Base-by-base conservation (phyloP, 2,888 invertebrate genomes). In the Cremastinae sp. region DNA sequence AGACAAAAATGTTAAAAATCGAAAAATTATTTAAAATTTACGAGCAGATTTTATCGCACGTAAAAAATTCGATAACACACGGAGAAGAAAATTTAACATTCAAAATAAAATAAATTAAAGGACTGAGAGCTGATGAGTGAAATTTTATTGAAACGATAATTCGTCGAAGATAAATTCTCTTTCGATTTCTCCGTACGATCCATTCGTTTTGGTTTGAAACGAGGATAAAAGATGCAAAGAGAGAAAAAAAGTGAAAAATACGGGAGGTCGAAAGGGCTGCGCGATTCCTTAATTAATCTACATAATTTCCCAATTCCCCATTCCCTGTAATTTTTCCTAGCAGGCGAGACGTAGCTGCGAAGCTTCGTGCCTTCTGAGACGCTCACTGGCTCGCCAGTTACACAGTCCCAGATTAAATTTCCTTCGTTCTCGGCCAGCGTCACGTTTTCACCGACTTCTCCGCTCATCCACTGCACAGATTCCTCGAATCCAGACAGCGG, bases 281-380 rank as follows among this genome's bases (percentile, higher is more conserved):
- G 78, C 74, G 80, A 80, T 82, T 79, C 79, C 80, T 83, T 83
- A 83, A 83, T 83, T 83, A 83, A 83, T 83, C 83, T 80, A 81
- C 83, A 82, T 83, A 83, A 83, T 83, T 83, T 80, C 79, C 80
- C 80, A 82, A 81, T 81, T 79, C 81, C 75, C 79, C 79, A 65
- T 39, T n/a, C 74, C 73, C 65, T 74, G 72, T 66, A 69, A n/a
- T 12, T 41, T 12, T 37, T 45, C 49, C 41, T 59, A 28, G 28
- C 28, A 5, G 28, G 28, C 28, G 28, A 28, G 5, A 28, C 28
- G 28, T 28, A 28, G 5, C 47, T 16, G 56, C 28, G 14, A 43
- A 39, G 22, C 51, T 22, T 47, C 64, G 47, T 56, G 16, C 58
- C 61, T 51, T n/a, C 55, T 55, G 65, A 66, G 65, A 66, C 43